A percentile compares a stretch with the other conserved stretches of the same genome.
Conservation (phyloP, 2,113 vertebrate genomes). For the Erythrocercus mccallii region DNA sequence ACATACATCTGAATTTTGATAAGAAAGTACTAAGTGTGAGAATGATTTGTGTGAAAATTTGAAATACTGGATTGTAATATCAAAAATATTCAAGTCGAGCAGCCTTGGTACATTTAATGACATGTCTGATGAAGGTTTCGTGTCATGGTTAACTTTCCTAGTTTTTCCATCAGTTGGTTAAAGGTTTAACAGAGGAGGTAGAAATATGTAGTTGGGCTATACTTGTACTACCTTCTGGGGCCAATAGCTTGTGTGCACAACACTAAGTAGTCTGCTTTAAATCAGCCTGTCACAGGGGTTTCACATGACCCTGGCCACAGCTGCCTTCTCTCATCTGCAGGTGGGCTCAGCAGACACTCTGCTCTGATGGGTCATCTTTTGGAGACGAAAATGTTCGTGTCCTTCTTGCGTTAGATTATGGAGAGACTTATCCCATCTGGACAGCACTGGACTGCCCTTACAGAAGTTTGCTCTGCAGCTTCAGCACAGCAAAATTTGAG, state of each 20-base stretch:
- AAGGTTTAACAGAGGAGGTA: background rate
- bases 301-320: background rate
- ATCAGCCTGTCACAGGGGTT: background rate
- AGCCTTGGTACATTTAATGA: background rate
- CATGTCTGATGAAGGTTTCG: background rate
- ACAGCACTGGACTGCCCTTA: background rate
- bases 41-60: background rate
- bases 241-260: background rate
- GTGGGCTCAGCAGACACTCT: background rate
- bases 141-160: background rate
- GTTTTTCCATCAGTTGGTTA: background rate
- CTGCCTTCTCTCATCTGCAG: background rate
- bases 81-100: background rate
- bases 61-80: background rate
- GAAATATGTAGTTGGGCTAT: rapidly evolving
- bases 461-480: background rate
- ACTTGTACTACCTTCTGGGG: background rate
- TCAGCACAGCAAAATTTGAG: background rate
- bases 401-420: background rate
- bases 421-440: rapidly evolving
- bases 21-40: background rate
- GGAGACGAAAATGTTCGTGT: background rate
- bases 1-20: background rate
- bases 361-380: too few species aligned
- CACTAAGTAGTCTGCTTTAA: background rate